These are phyloP conservation scores for Echiichthys vipera DNA, from an alignment of 2,797 vertebrate genomes.

Conservation along the genomic window DNA sequence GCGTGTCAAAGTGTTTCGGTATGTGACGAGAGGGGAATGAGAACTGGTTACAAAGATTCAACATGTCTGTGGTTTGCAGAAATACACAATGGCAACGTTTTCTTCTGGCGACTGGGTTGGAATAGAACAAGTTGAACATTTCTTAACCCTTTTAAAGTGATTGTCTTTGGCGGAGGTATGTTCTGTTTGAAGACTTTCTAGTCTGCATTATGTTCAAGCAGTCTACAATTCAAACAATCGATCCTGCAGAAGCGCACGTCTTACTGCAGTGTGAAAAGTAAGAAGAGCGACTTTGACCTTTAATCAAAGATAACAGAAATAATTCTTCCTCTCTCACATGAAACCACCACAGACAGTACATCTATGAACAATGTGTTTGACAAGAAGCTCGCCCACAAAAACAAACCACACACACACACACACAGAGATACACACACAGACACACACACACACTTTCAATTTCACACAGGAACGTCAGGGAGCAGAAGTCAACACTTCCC, in stretches of 20 bases:
- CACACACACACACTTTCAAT: slow-evolving; percentile 21
- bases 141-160: background rate
- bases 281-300: slow-evolving; percentile 21
- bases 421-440: background rate
- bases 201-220: background rate
- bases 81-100: too few relatives aligned
- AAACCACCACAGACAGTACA: background rate
- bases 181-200: background rate
- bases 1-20: too few relatives aligned
- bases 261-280: background rate
- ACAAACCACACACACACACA: background rate
- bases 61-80: too few relatives aligned
- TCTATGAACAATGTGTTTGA: background rate
- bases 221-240: background rate
- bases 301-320: slow-evolving; percentile 10
- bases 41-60: too few relatives aligned
- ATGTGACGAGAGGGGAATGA: too few relatives aligned
- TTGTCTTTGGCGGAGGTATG: background rate
- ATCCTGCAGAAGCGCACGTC: background rate
- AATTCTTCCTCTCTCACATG: slow-evolving; percentile 25
- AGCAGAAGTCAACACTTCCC: slow-evolving; percentile 55
- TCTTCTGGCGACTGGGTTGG: too few relatives aligned
- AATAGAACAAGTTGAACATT: background rate
- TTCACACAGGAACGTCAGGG: slow-evolving; percentile 65
- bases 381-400: background rate